These are phyloP conservation scores for Macroteleia sp. DNA, from an alignment of 2,888 invertebrate species.

Conservation along the genomic window DNA sequence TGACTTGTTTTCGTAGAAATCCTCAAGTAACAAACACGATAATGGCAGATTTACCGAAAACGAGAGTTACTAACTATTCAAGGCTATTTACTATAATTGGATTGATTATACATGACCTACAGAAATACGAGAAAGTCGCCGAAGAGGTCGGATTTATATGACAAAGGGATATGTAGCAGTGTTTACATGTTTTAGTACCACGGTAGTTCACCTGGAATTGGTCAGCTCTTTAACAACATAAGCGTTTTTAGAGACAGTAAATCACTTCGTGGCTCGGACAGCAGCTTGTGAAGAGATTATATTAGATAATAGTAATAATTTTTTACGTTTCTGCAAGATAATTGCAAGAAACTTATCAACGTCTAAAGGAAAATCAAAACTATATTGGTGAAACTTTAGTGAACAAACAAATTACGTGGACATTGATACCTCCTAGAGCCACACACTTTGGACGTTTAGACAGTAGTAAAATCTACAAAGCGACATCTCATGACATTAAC, in stretches of 20 bases:
- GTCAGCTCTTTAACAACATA: background rate
- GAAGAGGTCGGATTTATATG: constrained; percentile 64
- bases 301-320: background rate
- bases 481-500: background rate
- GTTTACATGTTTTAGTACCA: background rate
- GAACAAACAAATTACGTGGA: background rate
- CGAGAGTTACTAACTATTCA: constrained; percentile 27
- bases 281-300: background rate
- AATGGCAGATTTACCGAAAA: constrained; percentile 35
- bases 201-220: background rate
- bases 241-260: no score
- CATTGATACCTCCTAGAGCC: background rate
- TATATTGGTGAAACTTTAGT: background rate
- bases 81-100: constrained; percentile 58
- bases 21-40: constrained; percentile 15
- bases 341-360: background rate
- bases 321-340: background rate
- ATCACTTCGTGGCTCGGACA: background rate
- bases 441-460: background rate
- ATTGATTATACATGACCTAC: constrained; percentile 62
- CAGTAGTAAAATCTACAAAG: background rate
- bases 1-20: constrained; percentile 32
- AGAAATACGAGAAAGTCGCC: constrained; percentile 63
- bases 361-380: background rate
- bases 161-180: background rate